Evolutionary conservation across 2,113 vertebrate species (phyloP), one percentile per base, ranked within the genome.

Genomic region (Rhinoptilus africanus): DNA sequence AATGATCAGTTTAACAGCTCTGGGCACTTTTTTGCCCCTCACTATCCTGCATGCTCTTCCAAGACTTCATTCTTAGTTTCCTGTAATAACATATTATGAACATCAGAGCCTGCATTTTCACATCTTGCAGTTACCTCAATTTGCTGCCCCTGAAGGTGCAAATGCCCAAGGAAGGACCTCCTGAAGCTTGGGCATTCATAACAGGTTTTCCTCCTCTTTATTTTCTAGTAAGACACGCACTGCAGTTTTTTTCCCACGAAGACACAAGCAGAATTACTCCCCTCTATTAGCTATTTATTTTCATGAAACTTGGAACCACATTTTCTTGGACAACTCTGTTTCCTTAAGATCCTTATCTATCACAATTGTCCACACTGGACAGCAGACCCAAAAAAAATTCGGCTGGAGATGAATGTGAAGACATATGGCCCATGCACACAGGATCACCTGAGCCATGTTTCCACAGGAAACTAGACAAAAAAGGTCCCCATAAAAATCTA

Each of bases 371-470:
- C 82, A 59, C 12, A 20, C 5, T 4, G 63, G 57, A 39, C 35
- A 88, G 34, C 14, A 35, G 8, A 64, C 32, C 50, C 43, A 73
- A 66, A 66, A 66, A 37, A 54, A 56, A 27, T 2, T 1, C 18
- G 37, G 32, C 43, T 39, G 50, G 53, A 59, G 15, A 54, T 28
- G 10, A 30, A 81, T 16, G 7, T 5, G 22, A 48, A 73, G 21
- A 28, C 17, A 71, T 5, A 12, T 2, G 3, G 71, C 57, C 48
- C 67, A 34, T 0, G 0, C 34, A 88, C 18, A 53, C 3, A 53
- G 24, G 12, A 75, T 20, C 45, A 47, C 1, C 0, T 18, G 15
- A 85, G 22, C 72, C 41, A 37, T 80, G 34, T 41, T 79, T 92
- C 75, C 30, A 30, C 4, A 67, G 47, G 22, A 53, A 86, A 73